phyloP scores from a whole-genome alignment of 2,888 invertebrate genomes.

The Archips crataeganus region DNA sequence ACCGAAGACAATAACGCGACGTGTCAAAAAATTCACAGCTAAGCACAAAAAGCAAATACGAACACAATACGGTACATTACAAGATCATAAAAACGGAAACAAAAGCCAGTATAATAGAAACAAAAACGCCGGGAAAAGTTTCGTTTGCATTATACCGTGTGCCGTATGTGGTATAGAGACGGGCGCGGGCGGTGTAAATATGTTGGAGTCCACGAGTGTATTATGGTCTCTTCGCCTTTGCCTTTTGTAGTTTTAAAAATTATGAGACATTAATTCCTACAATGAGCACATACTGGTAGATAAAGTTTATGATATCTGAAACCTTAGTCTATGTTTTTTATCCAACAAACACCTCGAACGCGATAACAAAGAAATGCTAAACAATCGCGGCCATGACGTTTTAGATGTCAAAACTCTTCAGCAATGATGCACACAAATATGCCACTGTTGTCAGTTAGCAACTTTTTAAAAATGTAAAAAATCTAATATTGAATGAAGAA shows the following conservation, averaged over 20 bases:
- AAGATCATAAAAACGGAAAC: slow-evolving; percentile 59
- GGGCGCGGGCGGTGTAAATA: slow-evolving; percentile 1
- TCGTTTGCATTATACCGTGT: slow-evolving; percentile 59
- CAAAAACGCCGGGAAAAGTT: slow-evolving; percentile 66
- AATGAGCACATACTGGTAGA: no score
- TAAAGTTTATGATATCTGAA: no score
- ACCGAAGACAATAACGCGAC: slow-evolving; percentile 19
- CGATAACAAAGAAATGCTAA: no score
- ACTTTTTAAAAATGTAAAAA: no score
- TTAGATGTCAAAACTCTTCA: no score
- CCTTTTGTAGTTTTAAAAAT: no score
- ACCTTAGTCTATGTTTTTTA: no score
- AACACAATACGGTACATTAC: slow-evolving; percentile 49
- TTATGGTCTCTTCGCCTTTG: neutral
- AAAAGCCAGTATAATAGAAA: slow-evolving; percentile 68
- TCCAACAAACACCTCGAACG: no score
- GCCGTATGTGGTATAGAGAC: slow-evolving; percentile 39
- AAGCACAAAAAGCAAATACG: slow-evolving; percentile 29
- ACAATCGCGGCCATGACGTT: no score
- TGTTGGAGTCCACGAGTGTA: neutral
- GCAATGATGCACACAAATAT: no score
- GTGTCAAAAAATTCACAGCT: slow-evolving; percentile 40
- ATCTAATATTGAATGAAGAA: no score
- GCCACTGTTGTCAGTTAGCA: no score
- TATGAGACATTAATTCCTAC: neutral